These are phyloP conservation scores for Setipinna tenuifilis DNA, from an alignment of 2,797 vertebrate species.

Conservation along the genomic window DNA sequence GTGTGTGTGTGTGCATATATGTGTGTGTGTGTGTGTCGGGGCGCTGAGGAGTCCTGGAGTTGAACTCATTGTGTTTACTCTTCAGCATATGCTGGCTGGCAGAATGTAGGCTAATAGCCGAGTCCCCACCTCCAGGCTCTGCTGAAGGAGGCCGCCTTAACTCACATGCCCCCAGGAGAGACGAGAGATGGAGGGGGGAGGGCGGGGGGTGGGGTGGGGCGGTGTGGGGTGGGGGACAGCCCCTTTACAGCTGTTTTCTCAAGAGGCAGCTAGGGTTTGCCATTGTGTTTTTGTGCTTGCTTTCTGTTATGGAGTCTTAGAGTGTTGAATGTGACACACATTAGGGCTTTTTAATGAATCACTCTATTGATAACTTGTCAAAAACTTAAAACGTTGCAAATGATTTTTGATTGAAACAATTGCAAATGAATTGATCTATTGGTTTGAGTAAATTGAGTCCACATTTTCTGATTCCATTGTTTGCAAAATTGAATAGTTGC, in stretches of 20 bases:
- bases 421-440: too few species aligned
- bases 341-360: too few species aligned
- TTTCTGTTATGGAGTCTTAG: background rate
- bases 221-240: background rate
- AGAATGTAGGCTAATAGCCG: conserved; percentile 19
- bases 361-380: too few species aligned
- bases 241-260: background rate
- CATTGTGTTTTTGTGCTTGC: background rate
- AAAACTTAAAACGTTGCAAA: too few species aligned
- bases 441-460: too few species aligned
- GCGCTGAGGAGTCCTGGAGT: conserved; percentile 10
- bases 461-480: too few species aligned
- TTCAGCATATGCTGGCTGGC: background rate
- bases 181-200: conserved; percentile 15
- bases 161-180: conserved; percentile 4
- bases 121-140: background rate
- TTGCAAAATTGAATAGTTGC: too few species aligned
- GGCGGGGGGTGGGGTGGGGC: conserved; percentile 20
- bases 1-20: too few species aligned
- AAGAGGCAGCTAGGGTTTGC: background rate
- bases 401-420: too few species aligned
- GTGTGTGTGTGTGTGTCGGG: background rate
- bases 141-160: background rate
- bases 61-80: conserved; percentile 21
- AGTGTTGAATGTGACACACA: background rate